Base-by-base conservation (phyloP, 2,797 vertebrate genomes). In the Melopsittacus undulatus region DNA sequence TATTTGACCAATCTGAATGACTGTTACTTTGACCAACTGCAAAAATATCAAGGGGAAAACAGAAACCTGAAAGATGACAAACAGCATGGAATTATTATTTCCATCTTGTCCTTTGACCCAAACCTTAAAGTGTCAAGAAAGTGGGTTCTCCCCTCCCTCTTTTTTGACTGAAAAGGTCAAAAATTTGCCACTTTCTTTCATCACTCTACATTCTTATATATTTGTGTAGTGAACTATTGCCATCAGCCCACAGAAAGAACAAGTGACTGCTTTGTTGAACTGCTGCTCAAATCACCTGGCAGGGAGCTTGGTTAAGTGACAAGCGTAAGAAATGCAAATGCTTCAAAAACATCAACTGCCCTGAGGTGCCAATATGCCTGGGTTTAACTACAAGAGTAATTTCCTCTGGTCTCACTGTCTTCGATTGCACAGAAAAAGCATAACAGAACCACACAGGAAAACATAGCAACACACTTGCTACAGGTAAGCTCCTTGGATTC, bases 71-170 rank as follows among this genome's bases (percentile, higher is more conserved):
- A 62, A 87, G 21, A 73, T 16, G 14, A 69, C 4, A 22, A 87
- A 62, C 11, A 75, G 27, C 51, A 74, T 0, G 16, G 27, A 78
- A 90, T 22, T 34, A 59, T 0, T 27, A 40, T 30, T 48, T 70
- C 42, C 43, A 70, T 8, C 36, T 21, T 30, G 46, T 27, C 34
- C 54, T 91, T 40, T 49, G 52, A 86, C 13, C 77, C 45, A 72
- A 32, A 27, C 4, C 11, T 62, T 72, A 59, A 88, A 84, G 46
- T 12, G 9, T 57, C 30, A 22, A 12, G 9, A 57, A 34, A 45
- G 32, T 1, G 7, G 10, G 8, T 17, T 32, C 1, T 4, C 7
- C 11, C 4, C 21, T 57, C 32, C n/a, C 54, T n/a, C 32, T 23
- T 61, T 88, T 79, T 51, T 56, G 4, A 91, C 30, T 26, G 21